Evolutionary conservation across 2,797 vertebrate genomes (phyloP).

Genomic region (Tangara arthus): DNA sequence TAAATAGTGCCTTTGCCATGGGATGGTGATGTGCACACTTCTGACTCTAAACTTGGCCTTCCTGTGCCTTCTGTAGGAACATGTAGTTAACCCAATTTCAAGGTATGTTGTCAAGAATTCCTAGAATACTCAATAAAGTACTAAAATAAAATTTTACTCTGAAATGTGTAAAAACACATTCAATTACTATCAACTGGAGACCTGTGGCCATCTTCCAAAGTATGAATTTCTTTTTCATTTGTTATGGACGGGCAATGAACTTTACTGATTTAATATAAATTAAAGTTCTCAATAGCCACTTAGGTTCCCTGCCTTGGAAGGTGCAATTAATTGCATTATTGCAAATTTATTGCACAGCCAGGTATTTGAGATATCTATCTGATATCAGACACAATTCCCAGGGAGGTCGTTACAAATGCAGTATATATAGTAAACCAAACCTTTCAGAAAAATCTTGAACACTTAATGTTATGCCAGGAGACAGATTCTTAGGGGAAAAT

Average conservation of each 20-base stretch:
- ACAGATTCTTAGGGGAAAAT: background rate
- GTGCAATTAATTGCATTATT: constrained; percentile 22
- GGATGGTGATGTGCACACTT: background rate
- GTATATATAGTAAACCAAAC: background rate
- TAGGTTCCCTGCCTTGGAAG: background rate
- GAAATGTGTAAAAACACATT: background rate
- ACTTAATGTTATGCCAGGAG: background rate
- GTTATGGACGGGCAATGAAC: constrained; percentile 28
- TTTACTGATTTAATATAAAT: constrained; percentile 20
- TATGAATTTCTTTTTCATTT: constrained; percentile 21
- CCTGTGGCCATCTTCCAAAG: constrained; percentile 16
- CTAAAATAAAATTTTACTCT: constrained; percentile 19
- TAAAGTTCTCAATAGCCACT: background rate
- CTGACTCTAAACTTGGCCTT: background rate
- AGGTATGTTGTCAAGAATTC: background rate
- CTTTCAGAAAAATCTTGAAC: background rate
- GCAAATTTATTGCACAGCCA: background rate
- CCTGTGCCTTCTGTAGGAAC: background rate
- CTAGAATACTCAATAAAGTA: constrained; percentile 1
- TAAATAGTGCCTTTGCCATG: background rate
- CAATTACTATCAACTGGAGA: constrained; percentile 21
- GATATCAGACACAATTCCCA: background rate
- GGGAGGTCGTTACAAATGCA: background rate
- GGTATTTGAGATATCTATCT: background rate
- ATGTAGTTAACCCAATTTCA: background rate